Percentiles rank a stretch among this genome's conserved stretches.
Conservation (phyloP, 37 sponge, comb jelly and placozoan genomes). For the Ianthella basta region DNA sequence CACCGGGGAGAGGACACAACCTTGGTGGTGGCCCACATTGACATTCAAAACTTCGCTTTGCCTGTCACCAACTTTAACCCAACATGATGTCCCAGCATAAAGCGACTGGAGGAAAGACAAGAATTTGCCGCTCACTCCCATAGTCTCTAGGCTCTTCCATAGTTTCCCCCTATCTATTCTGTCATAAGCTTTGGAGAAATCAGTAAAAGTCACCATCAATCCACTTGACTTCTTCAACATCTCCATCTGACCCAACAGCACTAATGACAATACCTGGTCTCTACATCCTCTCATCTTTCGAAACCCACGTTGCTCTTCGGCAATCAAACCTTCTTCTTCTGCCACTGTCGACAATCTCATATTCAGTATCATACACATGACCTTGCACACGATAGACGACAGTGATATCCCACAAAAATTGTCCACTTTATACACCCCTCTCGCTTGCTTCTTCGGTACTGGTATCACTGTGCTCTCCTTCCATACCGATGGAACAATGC, state of each 20-base stretch:
- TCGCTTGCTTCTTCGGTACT: slow-evolving; percentile 22
- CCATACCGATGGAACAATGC: slow-evolving; percentile 27
- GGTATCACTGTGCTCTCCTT: slow-evolving; percentile 18
- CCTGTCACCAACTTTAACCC: slow-evolving; percentile 15
- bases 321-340: slow-evolving; percentile 21
- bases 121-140: slow-evolving; percentile 15
- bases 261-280: slow-evolving; percentile 29
- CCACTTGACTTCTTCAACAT: slow-evolving; percentile 17
- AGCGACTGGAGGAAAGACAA: slow-evolving; percentile 22
- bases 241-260: slow-evolving; percentile 30
- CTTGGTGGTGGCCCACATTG: too few species aligned
- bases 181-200: slow-evolving; percentile 24
- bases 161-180: slow-evolving; percentile 24
- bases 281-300: slow-evolving; percentile 30
- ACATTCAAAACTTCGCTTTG: too few species aligned
- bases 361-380: slow-evolving; percentile 29
- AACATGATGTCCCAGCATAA: slow-evolving; percentile 20
- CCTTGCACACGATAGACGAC: slow-evolving; percentile 22
- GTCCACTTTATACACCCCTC: slow-evolving; percentile 25
- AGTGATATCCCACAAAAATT: slow-evolving; percentile 18
- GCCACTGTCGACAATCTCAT: slow-evolving; percentile 14
- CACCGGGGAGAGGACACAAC: too few species aligned
- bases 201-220: slow-evolving; percentile 9
- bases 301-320: slow-evolving; percentile 13
- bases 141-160: too few species aligned